Base-by-base conservation (phyloP, 2,113 vertebrate species). In the Paratilapia polleni region DNA sequence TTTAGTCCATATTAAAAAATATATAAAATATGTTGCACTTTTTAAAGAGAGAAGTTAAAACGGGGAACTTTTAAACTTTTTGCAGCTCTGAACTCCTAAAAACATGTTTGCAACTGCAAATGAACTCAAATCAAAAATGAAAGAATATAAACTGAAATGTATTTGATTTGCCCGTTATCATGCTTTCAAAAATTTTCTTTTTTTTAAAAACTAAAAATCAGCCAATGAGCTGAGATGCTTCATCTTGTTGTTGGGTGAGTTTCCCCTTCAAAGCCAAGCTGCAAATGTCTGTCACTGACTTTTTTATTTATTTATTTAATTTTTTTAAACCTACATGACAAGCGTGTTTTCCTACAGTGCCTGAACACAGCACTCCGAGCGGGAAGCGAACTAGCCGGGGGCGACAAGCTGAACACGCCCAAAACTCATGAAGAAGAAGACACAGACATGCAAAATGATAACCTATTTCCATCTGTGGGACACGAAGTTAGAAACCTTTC, bases 381-480 rank as follows among this genome's bases (percentile, higher is more conserved):
- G 26, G 80, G 79, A 83, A 89, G 73, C n/a, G 43, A 31, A 47
- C 43, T n/a, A 19, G 70, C 70, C 17, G 15, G n/a, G 76, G n/a
- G n/a, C 41, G 1, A 57, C 36, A 41, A 58, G 36, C 36, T 6
- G 8, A 87, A 70, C 73, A 81, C 83, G 56, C 88, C 90, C 86
- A 58, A 26, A 82, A 24, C 14, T 15, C 63, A n/a, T 47, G 47
- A 79, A 47, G 64, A 64, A 64, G 70, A 63, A 24, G 15, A 31
- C 6, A 20, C 17, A 6, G 66, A 52, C 66, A 73, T 73, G 66
- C 66, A 73, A 73, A 73, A 20, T 52, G 52, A 52, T 15, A 70
- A 49, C 15, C 43, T 52, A 2, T 52, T 70, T 70, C 15, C 24
- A 52, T 52, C 47, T 2, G 15, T 17, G 47, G 14, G 43, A 15